Evolutionary conservation across 2,888 invertebrate genomes (phyloP).

Genomic region (Galerucella pusilla): DNA sequence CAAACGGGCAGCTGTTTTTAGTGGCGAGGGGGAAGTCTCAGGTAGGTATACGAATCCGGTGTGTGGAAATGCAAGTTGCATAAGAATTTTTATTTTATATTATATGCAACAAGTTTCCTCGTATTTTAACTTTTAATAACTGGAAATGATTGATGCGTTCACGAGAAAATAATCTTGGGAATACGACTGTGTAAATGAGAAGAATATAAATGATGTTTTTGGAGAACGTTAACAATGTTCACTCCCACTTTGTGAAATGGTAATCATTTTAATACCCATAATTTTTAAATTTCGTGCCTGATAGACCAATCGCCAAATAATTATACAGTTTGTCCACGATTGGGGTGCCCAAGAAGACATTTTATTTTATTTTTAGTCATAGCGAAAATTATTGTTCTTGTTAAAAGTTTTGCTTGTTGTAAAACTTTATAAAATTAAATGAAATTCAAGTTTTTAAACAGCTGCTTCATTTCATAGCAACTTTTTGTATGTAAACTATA

Average conservation of each 20-base stretch:
- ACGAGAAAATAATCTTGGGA: background rate
- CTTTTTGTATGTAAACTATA: too few species aligned
- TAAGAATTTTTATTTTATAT: background rate
- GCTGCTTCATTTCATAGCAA: too few species aligned
- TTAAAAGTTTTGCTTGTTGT: too few species aligned
- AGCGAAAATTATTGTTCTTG: too few species aligned
- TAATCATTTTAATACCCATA: background rate
- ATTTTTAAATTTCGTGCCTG: background rate
- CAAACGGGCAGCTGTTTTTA: constrained; percentile 2
- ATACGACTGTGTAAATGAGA: background rate
- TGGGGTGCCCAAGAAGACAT: too few species aligned
- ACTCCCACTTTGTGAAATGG: background rate
- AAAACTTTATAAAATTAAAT: too few species aligned
- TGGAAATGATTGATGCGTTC: background rate
- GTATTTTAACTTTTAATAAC: background rate
- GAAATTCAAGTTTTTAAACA: too few species aligned
- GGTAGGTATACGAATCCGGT: constrained; percentile 15
- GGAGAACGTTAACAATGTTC: background rate
- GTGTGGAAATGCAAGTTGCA: constrained; percentile 2
- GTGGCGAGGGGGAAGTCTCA: constrained; percentile 7
- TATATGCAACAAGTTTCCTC: constrained; percentile 4
- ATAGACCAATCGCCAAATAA: too few species aligned
- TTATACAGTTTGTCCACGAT: too few species aligned
- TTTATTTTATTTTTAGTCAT: too few species aligned
- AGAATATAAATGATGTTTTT: background rate